These are phyloP conservation scores for Uropetala carovei DNA, from an alignment of 2,888 invertebrate genomes.

Conservation along the genomic window DNA sequence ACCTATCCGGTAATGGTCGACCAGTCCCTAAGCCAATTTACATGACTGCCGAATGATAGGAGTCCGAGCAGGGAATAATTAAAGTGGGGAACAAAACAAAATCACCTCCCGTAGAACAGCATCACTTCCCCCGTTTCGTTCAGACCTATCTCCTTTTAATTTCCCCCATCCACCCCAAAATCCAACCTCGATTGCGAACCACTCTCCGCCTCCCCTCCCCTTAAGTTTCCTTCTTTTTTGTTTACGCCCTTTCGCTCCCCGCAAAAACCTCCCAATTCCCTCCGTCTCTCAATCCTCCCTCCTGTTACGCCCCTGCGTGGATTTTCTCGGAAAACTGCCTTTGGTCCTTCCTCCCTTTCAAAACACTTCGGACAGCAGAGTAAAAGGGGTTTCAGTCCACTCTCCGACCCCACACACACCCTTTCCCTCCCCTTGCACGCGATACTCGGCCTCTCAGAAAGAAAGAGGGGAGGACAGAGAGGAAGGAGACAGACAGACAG, in stretches of 20 bases:
- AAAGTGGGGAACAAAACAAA: too few species aligned
- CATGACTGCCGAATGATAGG: too few species aligned
- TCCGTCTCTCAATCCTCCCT: not conserved
- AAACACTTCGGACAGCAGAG: not conserved
- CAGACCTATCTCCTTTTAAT: not conserved
- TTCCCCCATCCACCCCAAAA: not conserved
- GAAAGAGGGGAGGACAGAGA: not conserved
- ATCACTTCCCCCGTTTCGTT: not conserved
- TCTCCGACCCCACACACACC: too few species aligned
- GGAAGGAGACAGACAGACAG: too few species aligned
- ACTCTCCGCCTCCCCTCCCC: too few species aligned
- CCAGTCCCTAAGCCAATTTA: too few species aligned
- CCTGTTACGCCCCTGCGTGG: not conserved
- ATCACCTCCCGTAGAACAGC: not conserved
- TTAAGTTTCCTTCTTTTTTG: not conserved
- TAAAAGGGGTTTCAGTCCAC: slow-evolving; percentile 16
- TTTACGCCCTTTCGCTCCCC: not conserved
- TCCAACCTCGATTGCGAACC: too few species aligned
- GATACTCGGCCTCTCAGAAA: not conserved
- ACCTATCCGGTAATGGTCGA: too few species aligned
- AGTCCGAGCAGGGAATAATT: too few species aligned
- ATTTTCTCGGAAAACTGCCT: slow-evolving; percentile 20
- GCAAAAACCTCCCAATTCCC: not conserved
- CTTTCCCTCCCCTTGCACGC: not conserved
- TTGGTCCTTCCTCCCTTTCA: not conserved